These are phyloP conservation scores for Minunthozetes semirufus DNA, from an alignment of 2,888 invertebrate species.

Conservation along the genomic window DNA sequence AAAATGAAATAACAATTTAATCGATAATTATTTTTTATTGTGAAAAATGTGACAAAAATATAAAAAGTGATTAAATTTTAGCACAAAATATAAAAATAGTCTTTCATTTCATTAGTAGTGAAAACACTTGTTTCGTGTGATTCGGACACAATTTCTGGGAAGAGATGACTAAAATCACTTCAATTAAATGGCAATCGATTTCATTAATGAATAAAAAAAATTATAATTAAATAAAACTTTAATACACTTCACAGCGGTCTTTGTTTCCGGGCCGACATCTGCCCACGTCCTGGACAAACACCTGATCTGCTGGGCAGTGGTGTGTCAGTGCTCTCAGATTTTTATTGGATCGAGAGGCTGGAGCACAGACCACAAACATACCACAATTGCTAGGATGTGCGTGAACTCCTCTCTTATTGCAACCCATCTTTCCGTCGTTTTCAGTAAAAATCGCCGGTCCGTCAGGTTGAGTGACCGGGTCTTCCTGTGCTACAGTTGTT, in stretches of 20 bases:
- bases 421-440: constrained; percentile 68
- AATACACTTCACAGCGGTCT: constrained; percentile 40
- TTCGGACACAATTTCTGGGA: background rate
- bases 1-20: too few relatives aligned
- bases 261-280: constrained; percentile 43
- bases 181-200: constrained; percentile 13
- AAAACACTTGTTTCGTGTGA: background rate
- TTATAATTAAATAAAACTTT: background rate
- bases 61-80: too few relatives aligned
- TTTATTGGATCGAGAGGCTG: constrained; percentile 38
- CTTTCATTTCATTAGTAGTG: too few relatives aligned
- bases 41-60: too few relatives aligned
- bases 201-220: constrained; percentile 4
- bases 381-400: constrained; percentile 83
- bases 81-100: too few relatives aligned
- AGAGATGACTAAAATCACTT: constrained; percentile 28
- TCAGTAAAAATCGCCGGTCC: constrained; percentile 49
- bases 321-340: constrained; percentile 41
- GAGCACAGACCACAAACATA: constrained; percentile 82
- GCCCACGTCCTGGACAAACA: constrained; percentile 43
- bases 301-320: constrained; percentile 44
- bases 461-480: constrained; percentile 34
- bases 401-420: constrained; percentile 81
- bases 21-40: too few relatives aligned
- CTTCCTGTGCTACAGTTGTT: constrained; percentile 36